Evolutionary conservation across 2,797 vertebrate genomes (phyloP), one percentile per base, ranked within the genome.

Genomic region (Poeciliopsis gracilis): DNA sequence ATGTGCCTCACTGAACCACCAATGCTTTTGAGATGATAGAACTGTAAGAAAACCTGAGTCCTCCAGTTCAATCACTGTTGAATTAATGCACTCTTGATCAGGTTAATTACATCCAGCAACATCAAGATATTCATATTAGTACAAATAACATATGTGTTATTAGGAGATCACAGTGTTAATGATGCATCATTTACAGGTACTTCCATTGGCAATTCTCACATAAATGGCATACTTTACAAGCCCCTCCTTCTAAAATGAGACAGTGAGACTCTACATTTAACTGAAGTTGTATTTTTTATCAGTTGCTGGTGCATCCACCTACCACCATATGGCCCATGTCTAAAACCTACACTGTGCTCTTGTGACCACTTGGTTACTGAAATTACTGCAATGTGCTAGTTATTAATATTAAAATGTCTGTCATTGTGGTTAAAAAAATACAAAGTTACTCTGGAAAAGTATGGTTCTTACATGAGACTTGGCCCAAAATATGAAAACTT

Each of bases 401-500:
- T 59, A 15, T 30, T 30, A 59, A 59, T 59, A 59, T 59, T 59
- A 30, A 59, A 59, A 30, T 63, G 18, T 38, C 10, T 38, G 20
- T 16, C 33, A 9, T 25, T 67, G 11, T 67, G 36, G 25, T 18
- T 41, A 11, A 38, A 16, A 36, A 36, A 66, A 18, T 20, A 49
- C 2, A 49, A 20, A 49, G 18, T 11, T 18, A 36, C 18, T 20
- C 18, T 0, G 2, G 18, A 49, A 49, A 20, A 57, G 41, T 36
- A 1, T 49, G 53, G 73, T 71, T 90, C 96, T 97, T 93, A 98
- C 98, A 13, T 98, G 98, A 88, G 98, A 99, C 83, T 98, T 99
- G 45, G 97, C 97, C 98, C 98, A 99, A 88, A 97, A 98, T 94
- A 99, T 97, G 79, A 99, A 99, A 73, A 99, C 97, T 75, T 99